Base-by-base conservation (phyloP, 2,113 vertebrate species). In the Tauraco erythrolophus region DNA sequence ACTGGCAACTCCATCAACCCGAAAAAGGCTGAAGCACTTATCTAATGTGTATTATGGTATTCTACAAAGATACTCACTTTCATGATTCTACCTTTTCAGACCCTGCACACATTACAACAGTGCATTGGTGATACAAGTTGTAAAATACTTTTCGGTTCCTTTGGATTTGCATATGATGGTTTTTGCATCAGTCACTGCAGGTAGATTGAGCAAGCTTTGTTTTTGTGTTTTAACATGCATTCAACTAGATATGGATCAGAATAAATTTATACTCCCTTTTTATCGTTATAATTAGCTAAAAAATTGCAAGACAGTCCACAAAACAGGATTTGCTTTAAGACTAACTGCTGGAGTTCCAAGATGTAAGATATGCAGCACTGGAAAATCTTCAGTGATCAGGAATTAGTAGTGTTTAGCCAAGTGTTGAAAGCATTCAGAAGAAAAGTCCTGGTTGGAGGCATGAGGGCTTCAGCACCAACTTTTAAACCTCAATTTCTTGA, bases 171-270 rank as follows among this genome's bases (percentile, higher is more conserved):
- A 98, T 99, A 99, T 98, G 98, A 99, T 99, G 97, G 97, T 98
- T 99, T 97, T 99, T 99, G 98, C 98, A 99, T 99, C 98, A 98
- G 99, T 99, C 98, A 99, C 98, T 98, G 99, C 98, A 99, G 98
- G 98, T 99, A 99, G 98, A 99, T 98, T 98, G 98, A 99, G 98
- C 99, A 99, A 99, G 99, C 98, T 98, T 98, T 98, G 98, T 98
- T 97, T 98, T 66, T 96, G 94, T 98, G 88, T 97, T 99, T 97
- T 98, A 98, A 99, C 99, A 99, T 99, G 99, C 99, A 99, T 98
- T 99, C 98, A 98, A 98, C 98, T 98, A 98, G 98, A 98, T 99
- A 99, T 98, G 97, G 98, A 98, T 98, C 98, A 98, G 97, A 98
- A 98, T 98, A 97, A 98, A 98, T 98, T 98, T 98, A 98, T 98